Conservation (phyloP, 1,140 invertebrate genomes). For the Delia radicum region DNA sequence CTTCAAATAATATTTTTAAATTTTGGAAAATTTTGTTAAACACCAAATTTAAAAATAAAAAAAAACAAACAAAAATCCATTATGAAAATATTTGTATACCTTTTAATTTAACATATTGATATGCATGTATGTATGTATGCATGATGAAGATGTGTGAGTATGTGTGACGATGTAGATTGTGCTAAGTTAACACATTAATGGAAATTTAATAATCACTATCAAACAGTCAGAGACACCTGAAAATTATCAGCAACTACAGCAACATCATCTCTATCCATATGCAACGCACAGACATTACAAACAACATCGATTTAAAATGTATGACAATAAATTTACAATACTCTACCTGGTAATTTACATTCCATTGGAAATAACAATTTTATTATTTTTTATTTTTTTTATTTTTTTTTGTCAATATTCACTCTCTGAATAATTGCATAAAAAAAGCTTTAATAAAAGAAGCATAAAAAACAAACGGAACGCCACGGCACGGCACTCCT, state of each 20-base stretch:
- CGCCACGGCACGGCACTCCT: neutral
- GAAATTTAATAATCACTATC: conserved; percentile 17
- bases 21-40: neutral
- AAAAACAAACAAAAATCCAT: too few relatives aligned
- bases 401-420: neutral
- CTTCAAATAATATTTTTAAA: neutral
- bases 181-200: conserved; percentile 16
- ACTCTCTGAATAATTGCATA: neutral
- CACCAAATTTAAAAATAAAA: neutral
- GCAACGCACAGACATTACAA: neutral
- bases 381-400: neutral
- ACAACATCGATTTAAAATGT: neutral
- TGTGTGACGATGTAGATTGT: neutral
- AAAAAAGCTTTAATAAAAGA: neutral
- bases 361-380: conserved; percentile 5
- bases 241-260: neutral
- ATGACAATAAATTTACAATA: neutral
- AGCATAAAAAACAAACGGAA: neutral
- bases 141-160: neutral
- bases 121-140: neutral
- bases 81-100: neutral
- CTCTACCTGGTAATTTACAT: conserved; percentile 9
- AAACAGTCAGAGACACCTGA: conserved; percentile 13
- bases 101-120: neutral
- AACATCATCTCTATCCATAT: neutral